A percentile compares a stretch with the other conserved stretches of the same genome.
Evolutionary conservation across 2,888 invertebrate species (phyloP).

Genomic region (Zaprionus obscuricornis): DNA sequence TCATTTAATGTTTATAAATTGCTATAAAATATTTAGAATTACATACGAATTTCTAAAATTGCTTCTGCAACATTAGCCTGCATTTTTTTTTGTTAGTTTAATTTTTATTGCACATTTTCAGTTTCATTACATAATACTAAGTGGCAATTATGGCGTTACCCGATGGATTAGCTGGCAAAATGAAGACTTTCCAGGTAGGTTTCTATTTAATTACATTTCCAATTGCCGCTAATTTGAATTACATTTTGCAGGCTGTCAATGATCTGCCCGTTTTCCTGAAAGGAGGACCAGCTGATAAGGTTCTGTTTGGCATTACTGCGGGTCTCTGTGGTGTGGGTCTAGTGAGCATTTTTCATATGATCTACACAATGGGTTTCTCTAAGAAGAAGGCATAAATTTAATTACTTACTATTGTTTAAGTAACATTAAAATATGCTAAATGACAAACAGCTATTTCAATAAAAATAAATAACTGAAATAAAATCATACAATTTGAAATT

Average conservation of each 20-base stretch:
- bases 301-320: constrained; percentile 80
- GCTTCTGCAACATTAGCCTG: too few relatives aligned
- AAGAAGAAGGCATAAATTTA: constrained; percentile 75
- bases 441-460: constrained; percentile 18
- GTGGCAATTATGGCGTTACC: constrained; percentile 79
- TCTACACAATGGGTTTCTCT: constrained; percentile 81
- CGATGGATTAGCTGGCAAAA: constrained; percentile 78
- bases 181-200: constrained; percentile 81
- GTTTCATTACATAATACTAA: constrained; percentile 69
- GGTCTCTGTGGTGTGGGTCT: constrained; percentile 82
- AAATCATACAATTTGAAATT: constrained; percentile 22
- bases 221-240: background rate
- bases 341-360: constrained; percentile 72
- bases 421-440: background rate
- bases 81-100: too few relatives aligned
- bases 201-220: rapidly evolving
- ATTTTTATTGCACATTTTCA: constrained; percentile 26
- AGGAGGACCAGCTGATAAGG: constrained; percentile 82
- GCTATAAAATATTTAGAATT: background rate
- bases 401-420: background rate
- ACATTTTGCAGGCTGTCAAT: constrained; percentile 78
- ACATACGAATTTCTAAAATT: background rate
- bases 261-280: constrained; percentile 82
- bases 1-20: background rate
- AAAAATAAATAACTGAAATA: constrained; percentile 16